These are phyloP conservation scores for Drosophila simulans DNA, from an alignment of 1,140 invertebrate species.

Conservation along the genomic window DNA sequence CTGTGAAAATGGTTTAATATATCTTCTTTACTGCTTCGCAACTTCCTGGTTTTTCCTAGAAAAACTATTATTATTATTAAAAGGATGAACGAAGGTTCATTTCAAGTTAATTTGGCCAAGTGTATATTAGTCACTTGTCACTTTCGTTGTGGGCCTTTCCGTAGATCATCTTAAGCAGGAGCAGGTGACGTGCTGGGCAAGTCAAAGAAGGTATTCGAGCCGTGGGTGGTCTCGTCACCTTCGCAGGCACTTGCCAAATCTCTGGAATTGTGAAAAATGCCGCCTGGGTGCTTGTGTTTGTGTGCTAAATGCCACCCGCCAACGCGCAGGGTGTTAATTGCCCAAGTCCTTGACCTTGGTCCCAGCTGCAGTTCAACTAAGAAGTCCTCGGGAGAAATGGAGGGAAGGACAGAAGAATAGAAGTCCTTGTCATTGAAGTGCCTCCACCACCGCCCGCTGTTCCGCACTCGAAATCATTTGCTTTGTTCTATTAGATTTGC, in stretches of 20 bases:
- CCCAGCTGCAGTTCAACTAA: neutral
- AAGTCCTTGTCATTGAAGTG: slow-evolving; percentile 71
- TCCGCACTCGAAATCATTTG: slow-evolving; percentile 55
- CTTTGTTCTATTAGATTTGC: slow-evolving; percentile 48
- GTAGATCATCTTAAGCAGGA: slow-evolving; percentile 11
- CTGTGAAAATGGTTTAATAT: neutral
- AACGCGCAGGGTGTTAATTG: slow-evolving; percentile 54
- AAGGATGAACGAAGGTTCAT: neutral
- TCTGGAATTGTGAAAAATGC: slow-evolving; percentile 30
- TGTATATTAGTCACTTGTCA: slow-evolving; percentile 11
- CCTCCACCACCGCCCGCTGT: slow-evolving; percentile 31
- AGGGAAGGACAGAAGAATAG: slow-evolving; percentile 19
- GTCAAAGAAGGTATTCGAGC: slow-evolving; percentile 23
- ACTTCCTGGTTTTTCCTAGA: neutral
- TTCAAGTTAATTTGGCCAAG: neutral
- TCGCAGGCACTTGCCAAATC: slow-evolving; percentile 62
- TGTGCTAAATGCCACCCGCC: slow-evolving; percentile 49
- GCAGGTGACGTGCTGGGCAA: slow-evolving; percentile 24
- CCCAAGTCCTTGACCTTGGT: slow-evolving; percentile 59
- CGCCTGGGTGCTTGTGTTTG: slow-evolving; percentile 8
- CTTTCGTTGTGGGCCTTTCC: slow-evolving; percentile 30
- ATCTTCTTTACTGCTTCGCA: too few species aligned
- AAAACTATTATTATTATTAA: neutral
- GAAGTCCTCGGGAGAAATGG: slow-evolving; percentile 1
- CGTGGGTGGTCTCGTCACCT: slow-evolving; percentile 55